Conservation (phyloP, 2,797 vertebrate genomes). For the Xenops minutus region DNA sequence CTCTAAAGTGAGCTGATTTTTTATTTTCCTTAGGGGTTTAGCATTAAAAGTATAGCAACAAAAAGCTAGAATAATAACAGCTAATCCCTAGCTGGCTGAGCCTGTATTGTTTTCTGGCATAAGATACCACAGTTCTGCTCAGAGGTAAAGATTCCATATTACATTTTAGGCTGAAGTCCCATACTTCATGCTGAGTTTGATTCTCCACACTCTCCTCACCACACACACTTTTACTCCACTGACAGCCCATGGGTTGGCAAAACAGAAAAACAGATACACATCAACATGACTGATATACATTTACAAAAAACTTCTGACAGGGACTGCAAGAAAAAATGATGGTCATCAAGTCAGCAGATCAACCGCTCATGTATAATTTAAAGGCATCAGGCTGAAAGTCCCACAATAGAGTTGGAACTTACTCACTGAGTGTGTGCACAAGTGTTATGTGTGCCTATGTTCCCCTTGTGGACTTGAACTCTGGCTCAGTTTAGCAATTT, state of each 20-base stretch:
- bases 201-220: neutral
- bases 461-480: conserved; percentile 28
- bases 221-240: neutral
- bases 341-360: neutral
- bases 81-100: conserved; percentile 17
- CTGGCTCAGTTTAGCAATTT: conserved; percentile 35
- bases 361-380: neutral
- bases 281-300: neutral
- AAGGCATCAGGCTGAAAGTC: neutral
- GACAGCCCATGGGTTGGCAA: neutral
- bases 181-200: neutral
- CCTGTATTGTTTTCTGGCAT: conserved; percentile 24
- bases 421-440: neutral
- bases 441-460: neutral
- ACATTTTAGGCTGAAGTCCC: conserved; percentile 34
- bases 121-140: neutral
- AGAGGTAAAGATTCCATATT: conserved; percentile 29
- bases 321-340: conserved; percentile 5
- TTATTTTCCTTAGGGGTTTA: neutral
- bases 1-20: neutral
- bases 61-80: conserved; percentile 17
- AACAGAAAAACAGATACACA: neutral
- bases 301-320: conserved; percentile 31
- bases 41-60: neutral
- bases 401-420: neutral